Evolutionary conservation across 1,140 invertebrate species (phyloP).

Genomic region (Caligus rogercresseyi): DNA sequence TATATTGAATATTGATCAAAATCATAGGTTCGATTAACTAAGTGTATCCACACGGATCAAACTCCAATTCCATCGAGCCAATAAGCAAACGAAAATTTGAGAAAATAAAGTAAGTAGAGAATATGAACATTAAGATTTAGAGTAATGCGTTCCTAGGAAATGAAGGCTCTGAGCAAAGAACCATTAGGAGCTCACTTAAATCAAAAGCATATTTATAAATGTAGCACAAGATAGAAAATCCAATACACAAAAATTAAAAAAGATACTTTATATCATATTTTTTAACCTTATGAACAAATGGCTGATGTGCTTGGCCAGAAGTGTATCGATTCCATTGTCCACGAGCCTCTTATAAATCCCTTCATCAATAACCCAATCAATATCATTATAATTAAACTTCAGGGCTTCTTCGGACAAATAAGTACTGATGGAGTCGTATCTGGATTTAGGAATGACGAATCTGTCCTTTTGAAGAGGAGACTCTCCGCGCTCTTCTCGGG

Average conservation of each 20-base stretch:
- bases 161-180: neutral
- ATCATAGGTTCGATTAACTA: neutral
- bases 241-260: neutral
- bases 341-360: constrained; percentile 59
- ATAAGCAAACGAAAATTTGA: too few relatives aligned
- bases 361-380: constrained; percentile 67
- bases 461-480: constrained; percentile 37
- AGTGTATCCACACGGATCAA: too few relatives aligned
- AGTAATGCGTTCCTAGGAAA: too few relatives aligned
- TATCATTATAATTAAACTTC: constrained; percentile 56
- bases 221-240: too few relatives aligned
- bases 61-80: too few relatives aligned
- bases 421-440: constrained; percentile 94
- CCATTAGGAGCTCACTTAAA: too few relatives aligned
- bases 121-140: too few relatives aligned
- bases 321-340: constrained; percentile 70
- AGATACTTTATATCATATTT: neutral
- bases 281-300: constrained; percentile 78
- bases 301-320: constrained; percentile 81
- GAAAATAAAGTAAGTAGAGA: too few relatives aligned
- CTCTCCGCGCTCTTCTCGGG: constrained; percentile 74
- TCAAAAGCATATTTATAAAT: too few relatives aligned
- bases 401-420: constrained; percentile 68
- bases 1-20: neutral
- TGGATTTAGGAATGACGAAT: constrained; percentile 79